Base-by-base conservation (phyloP, 2,797 vertebrate genomes). In the Sebastes variabilis region DNA sequence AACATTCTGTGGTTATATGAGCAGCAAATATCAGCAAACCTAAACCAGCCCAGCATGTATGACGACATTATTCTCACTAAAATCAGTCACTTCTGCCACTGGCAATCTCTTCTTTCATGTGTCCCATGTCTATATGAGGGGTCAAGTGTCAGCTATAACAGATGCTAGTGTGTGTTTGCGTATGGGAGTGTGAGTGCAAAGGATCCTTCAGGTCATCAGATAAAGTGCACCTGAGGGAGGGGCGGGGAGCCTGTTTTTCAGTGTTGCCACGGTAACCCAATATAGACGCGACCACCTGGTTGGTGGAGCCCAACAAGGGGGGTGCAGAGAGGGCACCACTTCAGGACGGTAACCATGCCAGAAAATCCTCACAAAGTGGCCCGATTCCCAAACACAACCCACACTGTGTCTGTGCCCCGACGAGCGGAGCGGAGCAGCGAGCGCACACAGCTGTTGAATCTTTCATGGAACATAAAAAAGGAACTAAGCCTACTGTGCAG, bases 171-270 rank as follows among this genome's bases (percentile, higher is more conserved):
- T 82, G 79, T 81, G 64, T 88, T 42, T 83, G 69, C 66, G 36
- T 30, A 36, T 20, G 59, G 4, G 29, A 46, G 73, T 72, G 73
- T 78, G 22, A 59, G 72, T 52, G 56, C 66, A 79, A 66, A 87
- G 76, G 79, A 81, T 81, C 87, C 84, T 89, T 67, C 75, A 72
- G 90, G 88, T 91, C 91, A 92, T 94, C 89, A 86, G 90, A 92
- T 91, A 90, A 87, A 93, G 93, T 79, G 88, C 90, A 92, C 89
- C 89, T 89, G 86, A 91, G 76, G 82, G 81, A 83, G 78, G 82
- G 88, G 66, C 77, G 36, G 64, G 46, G 56, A 84, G 78, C 61
- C 72, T 20, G 56, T 75, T 86, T 49, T 90, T 69, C 66, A 68
- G 34, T 1, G 85, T 93, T 91, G 79, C 86, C 90, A 86, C 16